These are phyloP conservation scores for Seira sanloemensis DNA, from an alignment of 2,888 invertebrate species.

Conservation along the genomic window DNA sequence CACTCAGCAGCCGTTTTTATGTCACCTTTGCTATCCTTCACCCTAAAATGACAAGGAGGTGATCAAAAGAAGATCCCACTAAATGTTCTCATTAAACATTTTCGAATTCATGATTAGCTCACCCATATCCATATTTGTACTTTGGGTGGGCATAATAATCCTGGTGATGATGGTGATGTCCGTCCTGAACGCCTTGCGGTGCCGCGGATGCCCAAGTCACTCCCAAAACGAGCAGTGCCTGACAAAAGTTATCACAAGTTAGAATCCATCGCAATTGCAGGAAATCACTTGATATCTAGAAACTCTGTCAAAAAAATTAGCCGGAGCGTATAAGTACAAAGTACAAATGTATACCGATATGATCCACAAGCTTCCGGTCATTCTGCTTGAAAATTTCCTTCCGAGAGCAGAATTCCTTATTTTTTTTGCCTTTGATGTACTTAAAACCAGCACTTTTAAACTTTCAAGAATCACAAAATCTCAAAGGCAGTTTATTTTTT, in stretches of 20 bases:
- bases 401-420: too few species aligned
- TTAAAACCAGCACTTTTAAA: too few species aligned
- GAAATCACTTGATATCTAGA: neutral
- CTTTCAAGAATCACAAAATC: too few species aligned
- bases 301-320: neutral
- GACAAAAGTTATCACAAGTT: neutral
- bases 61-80: neutral
- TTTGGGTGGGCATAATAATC: conserved; percentile 45
- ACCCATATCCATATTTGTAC: conserved; percentile 37
- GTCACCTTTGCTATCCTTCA: conserved; percentile 23
- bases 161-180: conserved; percentile 19
- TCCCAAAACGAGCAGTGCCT: conserved; percentile 40
- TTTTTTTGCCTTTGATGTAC: too few species aligned
- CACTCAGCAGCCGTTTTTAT: conserved; percentile 40
- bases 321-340: neutral
- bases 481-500: too few species aligned
- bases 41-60: neutral
- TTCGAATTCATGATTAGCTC: conserved; percentile 31
- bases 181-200: conserved; percentile 22
- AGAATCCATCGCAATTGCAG: neutral
- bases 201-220: conserved; percentile 22
- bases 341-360: conserved; percentile 40
- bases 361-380: conserved; percentile 30
- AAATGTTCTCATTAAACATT: neutral
- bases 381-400: neutral